Evolutionary conservation across 1,140 invertebrate species (phyloP), one percentile per base, ranked within the genome.

Genomic region (Patella vulgata): DNA sequence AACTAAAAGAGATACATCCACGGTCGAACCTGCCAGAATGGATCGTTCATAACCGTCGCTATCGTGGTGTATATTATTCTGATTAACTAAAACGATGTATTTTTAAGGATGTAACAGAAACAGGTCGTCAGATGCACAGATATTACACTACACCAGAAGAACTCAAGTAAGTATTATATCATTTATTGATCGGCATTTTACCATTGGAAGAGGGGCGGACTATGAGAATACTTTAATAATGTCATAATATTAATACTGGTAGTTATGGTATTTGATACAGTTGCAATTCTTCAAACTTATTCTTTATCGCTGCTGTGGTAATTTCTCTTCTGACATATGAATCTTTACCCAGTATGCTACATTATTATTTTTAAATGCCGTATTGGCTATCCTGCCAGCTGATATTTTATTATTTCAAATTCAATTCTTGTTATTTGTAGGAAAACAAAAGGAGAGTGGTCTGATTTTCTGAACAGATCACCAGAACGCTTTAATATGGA

Each of bases 61-160:
- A n/a, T n/a, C n/a, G n/a, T n/a, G n/a, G n/a, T n/a, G n/a, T n/a
- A n/a, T n/a, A n/a, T n/a, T n/a, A n/a, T n/a, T n/a, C n/a, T n/a
- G n/a, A n/a, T n/a, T n/a, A n/a, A n/a, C n/a, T n/a, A n/a, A n/a
- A n/a, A n/a, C n/a, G n/a, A n/a, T n/a, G n/a, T n/a, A n/a, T n/a
- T n/a, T n/a, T n/a, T n/a, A n/a, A 81, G 79, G 65, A 74, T 60
- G 64, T 80, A 8, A 79, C 79, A 61, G 68, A 75, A 39, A 71
- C 71, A 21, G 79, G 79, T 28, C 66, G 66, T 59, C 60, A 76
- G 36, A 39, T 80, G 17, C 79, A 81, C 66, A 71, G 71, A 65
- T 62, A 68, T 28, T 80, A 79, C 61, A 80, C 78, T 52, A 75
- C 79, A 11, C 78, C 76, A 33, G 70, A 79, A 3, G 79, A 81